Evolutionary conservation across 2,113 vertebrate species (phyloP), one percentile per base, ranked within the genome.

Genomic region (Salvelinus namaycush): DNA sequence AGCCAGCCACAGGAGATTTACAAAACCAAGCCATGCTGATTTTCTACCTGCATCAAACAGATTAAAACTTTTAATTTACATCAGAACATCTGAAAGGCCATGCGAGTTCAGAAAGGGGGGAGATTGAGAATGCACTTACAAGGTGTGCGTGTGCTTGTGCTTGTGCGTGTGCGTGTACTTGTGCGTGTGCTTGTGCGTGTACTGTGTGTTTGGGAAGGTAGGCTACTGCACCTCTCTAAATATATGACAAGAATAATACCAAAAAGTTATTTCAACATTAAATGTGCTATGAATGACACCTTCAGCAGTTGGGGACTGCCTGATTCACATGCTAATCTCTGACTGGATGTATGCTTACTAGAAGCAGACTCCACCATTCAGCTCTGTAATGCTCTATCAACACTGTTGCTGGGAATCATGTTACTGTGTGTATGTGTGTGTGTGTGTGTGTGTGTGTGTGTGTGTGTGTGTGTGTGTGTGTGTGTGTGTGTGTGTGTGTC

Each of bases 131-230:
- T 39, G 11, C 68, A 85, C 76, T 79, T 83, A 89, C 69, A 70
- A 16, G 34, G 18, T 76, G 20, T 62, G n/a, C 5, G 66, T 88
- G 91, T 86, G 71, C 92, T 92, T 93, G 92, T 91, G 87, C 86
- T 81, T 71, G 80, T 84, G 88, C 76, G 27, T 72, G 22, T 77
- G 73, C 11, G 11, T 70, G 51, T 70, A 80, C 72, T 26, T 88
- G 70, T 92, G 91, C 24, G 1, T 24, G 80, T 84, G 88, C 77
- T 31, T 72, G 22, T 75, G 73, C 18, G 18, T 70, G 51, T 70
- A 80, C 72, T 91, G 89, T 91, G 83, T 85, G 79, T 90, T 91
- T 91, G 93, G 4, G 16, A 16, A n/a, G 39, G 9, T 44, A 12
- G 8, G 9, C 39, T 44, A 44, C 39, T 44, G 9, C 39, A 39